Conservation (phyloP, 2,888 invertebrate species). For the Pegoplata infirma region DNA sequence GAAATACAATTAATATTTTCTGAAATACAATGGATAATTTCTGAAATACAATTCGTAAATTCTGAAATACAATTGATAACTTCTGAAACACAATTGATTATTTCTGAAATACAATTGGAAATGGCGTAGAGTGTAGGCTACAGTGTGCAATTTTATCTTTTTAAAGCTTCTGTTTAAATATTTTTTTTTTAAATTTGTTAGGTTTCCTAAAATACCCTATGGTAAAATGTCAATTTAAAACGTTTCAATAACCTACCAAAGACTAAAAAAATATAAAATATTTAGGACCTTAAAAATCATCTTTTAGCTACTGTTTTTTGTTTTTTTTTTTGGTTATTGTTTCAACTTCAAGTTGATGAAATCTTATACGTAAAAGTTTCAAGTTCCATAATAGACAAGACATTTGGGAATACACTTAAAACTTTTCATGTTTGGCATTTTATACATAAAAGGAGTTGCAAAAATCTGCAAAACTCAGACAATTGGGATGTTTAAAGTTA, state of each 20-base stretch:
- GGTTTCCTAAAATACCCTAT: no score
- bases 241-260: not conserved
- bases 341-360: not conserved
- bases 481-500: not conserved
- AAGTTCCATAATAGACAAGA: not conserved
- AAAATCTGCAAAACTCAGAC: not conserved
- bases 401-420: not conserved
- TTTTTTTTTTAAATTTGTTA: no score
- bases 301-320: not conserved
- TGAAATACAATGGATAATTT: no score
- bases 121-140: no score
- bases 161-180: no score
- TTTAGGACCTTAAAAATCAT: not conserved
- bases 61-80: no score
- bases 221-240: not conserved
- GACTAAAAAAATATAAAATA: not conserved
- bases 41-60: no score
- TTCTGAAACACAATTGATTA: no score
- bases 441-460: not conserved
- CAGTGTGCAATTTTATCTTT: no score
- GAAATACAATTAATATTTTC: no score
- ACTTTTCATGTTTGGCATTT: slow-evolving; percentile 6
- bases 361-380: not conserved
- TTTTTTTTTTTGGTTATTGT: not conserved
- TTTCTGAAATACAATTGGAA: no score